Evolutionary conservation across 2,113 vertebrate genomes (phyloP), one percentile per base, ranked within the genome.

Genomic region (Aphyosemion australe): DNA sequence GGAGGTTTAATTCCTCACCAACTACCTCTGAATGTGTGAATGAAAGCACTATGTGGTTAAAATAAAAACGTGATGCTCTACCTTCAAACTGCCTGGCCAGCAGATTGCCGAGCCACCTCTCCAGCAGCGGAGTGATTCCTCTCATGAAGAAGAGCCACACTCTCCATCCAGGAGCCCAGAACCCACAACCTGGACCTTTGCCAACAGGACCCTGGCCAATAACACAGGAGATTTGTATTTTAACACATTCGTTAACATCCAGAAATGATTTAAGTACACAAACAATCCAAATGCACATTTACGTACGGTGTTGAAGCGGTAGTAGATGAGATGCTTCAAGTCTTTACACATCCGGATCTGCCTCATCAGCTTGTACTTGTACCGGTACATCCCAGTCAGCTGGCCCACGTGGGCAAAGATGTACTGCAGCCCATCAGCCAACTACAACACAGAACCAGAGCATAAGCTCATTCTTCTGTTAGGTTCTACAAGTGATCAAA

Each of bases 81-180:
- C 97, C 98, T 94, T 99, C 98, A 87, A 99, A 99, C 89, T 99
- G 98, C 77, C 98, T 94, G 82, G 98, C 98, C 82, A 99, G 91
- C 72, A 99, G 93, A 92, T 99, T 99, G 32, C 98, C 98, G 11
- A 99, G 93, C 98, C 98, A 99, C 26, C 98, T 94, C 76, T 99
- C 98, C 85, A 99, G 83, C 86, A 99, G 88, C 0, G 98, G 98
- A 0, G 98, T 99, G 84, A 99, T 99, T 48, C 98, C 98, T 47
- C 98, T 94, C 98, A 99, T 99, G 85, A 99, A 99, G 88, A 99
- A 99, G 53, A 99, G 91, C 98, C 98, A 99, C n/a, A 99, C 98
- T 55, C 98, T 92, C 98, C 98, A 99, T 21, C 98, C 98, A 2
- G 98, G 94, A 74, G 95, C 97, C 98, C 98, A 99, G 89, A 99